Evolutionary conservation across 1,140 invertebrate species (phyloP).

Genomic region (Rhopalosiphum maidis): DNA sequence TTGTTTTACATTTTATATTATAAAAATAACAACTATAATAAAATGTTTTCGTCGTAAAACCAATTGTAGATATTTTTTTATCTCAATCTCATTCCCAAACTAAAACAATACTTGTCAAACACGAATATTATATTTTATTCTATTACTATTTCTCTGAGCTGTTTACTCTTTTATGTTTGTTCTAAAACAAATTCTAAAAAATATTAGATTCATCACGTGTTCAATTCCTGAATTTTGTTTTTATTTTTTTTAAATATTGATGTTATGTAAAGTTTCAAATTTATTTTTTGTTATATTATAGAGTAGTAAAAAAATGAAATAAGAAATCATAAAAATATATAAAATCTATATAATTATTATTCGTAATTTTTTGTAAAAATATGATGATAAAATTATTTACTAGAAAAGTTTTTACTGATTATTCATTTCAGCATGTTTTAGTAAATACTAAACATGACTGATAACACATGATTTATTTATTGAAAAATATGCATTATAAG

Average conservation of each 20-base stretch:
- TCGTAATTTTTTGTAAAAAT: background rate
- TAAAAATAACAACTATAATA: background rate
- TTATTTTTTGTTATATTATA: background rate
- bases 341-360: background rate
- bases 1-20: background rate
- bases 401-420: background rate
- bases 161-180: background rate
- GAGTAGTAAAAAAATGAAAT: background rate
- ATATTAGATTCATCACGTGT: background rate
- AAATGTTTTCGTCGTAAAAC: background rate
- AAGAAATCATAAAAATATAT: background rate
- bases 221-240: background rate
- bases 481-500: background rate
- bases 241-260: background rate
- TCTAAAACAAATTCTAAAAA: background rate
- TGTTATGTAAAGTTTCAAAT: background rate
- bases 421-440: background rate
- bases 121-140: background rate
- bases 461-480: background rate
- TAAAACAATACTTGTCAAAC: background rate
- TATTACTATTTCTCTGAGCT: background rate
- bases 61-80: background rate
- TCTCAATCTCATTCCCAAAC: background rate
- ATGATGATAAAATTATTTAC: background rate
- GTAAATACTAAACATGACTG: background rate